Conservation (phyloP, 2,888 invertebrate genomes). For the Drosophila meridionalis region DNA sequence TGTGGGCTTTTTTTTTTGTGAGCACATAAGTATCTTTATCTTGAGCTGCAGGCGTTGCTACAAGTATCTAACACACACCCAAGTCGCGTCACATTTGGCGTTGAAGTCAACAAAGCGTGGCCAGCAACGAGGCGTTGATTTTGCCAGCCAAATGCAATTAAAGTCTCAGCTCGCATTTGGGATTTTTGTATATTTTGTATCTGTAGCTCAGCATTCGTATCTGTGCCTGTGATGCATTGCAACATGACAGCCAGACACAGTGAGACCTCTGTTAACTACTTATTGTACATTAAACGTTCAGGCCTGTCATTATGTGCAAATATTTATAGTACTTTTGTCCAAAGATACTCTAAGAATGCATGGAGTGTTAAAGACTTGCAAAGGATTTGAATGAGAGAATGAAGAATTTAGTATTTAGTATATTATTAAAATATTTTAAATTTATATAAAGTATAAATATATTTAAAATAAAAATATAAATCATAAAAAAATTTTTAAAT, state of each 20-base stretch:
- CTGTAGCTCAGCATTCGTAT: constrained; percentile 8
- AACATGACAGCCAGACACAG: constrained; percentile 32
- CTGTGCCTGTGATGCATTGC: constrained; percentile 39
- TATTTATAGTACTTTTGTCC: constrained; percentile 4
- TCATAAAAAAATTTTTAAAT: too few species aligned
- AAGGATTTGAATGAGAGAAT: neutral
- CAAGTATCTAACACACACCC: constrained; percentile 43
- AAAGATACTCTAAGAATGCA: constrained; percentile 3
- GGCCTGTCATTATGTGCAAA: constrained; percentile 29
- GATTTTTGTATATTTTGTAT: constrained; percentile 16
- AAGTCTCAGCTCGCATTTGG: constrained; percentile 38
- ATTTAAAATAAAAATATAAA: too few species aligned
- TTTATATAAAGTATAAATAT: too few species aligned
- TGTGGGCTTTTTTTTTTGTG: constrained; percentile 34
- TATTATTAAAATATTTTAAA: neutral
- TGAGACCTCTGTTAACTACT: constrained; percentile 30
- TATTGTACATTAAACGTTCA: constrained; percentile 39
- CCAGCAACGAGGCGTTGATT: constrained; percentile 62
- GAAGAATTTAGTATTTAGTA: neutral
- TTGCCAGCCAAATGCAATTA: constrained; percentile 66
- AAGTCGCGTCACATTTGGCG: constrained; percentile 22
- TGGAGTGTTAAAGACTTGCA: neutral
- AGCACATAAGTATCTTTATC: constrained; percentile 33
- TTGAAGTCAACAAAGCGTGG: constrained; percentile 68
- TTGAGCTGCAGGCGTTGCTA: constrained; percentile 38